Base-by-base conservation (phyloP, 2,797 vertebrate species). In the Gadopsis marmoratus region DNA sequence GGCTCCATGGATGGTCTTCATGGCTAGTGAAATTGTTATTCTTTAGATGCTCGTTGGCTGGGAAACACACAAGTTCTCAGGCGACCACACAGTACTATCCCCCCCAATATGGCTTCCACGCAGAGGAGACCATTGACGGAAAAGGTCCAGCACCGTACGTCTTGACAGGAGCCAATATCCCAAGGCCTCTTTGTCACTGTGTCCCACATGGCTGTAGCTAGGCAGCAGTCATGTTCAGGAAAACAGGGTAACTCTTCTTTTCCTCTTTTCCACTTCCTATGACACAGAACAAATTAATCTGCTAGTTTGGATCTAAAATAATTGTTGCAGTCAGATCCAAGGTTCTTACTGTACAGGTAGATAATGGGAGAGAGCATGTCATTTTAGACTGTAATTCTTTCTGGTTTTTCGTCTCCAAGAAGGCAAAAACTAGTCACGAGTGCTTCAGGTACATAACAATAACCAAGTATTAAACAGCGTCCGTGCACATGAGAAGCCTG, bases 1-100 rank as follows among this genome's bases (percentile, higher is more conserved):
- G 88, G 91, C 92, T 92, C 92, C 92, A 88, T 82, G 92, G 92
- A 93, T 78, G 88, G 87, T 91, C 94, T 94, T 94, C 92, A 86
- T 94, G 91, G 92, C 91, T 86, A 78, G 89, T 89, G 86, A 94
- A 94, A 94, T 94, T 94, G 93, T 94, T 94, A 94, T 94, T 94
- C 94, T 94, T 94, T 91, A 91, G 94, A 93, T 93, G 89, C 82
- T 6, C 85, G 92, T 94, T 94, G 94, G 92, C 93, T 94, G 93
- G 94, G 94, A 94, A 94, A 94, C 94, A 94, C 88, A 78, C 83
- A 88, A 90, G 91, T 94, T 94, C 94, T 94, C 93, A 94, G 92
- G 91, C 94, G 81, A 91, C 92, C 92, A 94, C 94, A 93, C 90
- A 93, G 87, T 89, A 51, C 74, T 90, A 76, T 82, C 83, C 86